Base-by-base conservation (phyloP, 2,888 invertebrate genomes). In the Cabera pusaria region DNA sequence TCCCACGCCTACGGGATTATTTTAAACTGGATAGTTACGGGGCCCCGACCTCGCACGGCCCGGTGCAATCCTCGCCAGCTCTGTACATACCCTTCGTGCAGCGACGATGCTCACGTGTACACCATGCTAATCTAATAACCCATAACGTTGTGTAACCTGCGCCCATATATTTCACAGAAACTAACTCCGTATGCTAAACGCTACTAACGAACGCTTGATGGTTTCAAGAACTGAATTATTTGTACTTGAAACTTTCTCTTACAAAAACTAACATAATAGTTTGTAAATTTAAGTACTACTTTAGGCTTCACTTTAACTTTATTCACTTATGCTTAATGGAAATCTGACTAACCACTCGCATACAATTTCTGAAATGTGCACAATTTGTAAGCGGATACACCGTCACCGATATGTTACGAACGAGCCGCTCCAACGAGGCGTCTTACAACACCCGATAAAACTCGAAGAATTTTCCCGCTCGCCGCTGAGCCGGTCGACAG, bases 1-100 rank as follows among this genome's bases (percentile, higher is more conserved):
- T 71, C 79, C 69, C 67, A 75, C 82, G 81, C 82, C 83, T 77
- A 83, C 81, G 64, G 79, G 75, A 83, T 83, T 84, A 83, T 83
- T 86, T 84, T 76, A 74, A 83, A 79, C 77, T 77, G 79, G 74
- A 83, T 80, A 75, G 69, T 71, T 68, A 71, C 52, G 56, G 59
- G 63, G 65, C 62, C 62, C 64, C 70, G 75, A 53, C 70, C 72
- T 68, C 66, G 61, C 11, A 12, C 31, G 31, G 21, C 31, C 26
- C 21, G 47, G 55, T 61, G 61, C 65, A 64, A 66, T 69, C 74
- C 76, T 67, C 56, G 51, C 49, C 42, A 23, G 11, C 44, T 49
- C 57, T 69, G 66, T 68, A 64, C 55, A 69, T 62, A 59, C 54
- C 50, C 22, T 14, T 9, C 7, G 20, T 19, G 25, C 35, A 32